These are phyloP conservation scores for Ataeniobius toweri DNA, from an alignment of 2,797 vertebrate genomes.

Conservation along the genomic window DNA sequence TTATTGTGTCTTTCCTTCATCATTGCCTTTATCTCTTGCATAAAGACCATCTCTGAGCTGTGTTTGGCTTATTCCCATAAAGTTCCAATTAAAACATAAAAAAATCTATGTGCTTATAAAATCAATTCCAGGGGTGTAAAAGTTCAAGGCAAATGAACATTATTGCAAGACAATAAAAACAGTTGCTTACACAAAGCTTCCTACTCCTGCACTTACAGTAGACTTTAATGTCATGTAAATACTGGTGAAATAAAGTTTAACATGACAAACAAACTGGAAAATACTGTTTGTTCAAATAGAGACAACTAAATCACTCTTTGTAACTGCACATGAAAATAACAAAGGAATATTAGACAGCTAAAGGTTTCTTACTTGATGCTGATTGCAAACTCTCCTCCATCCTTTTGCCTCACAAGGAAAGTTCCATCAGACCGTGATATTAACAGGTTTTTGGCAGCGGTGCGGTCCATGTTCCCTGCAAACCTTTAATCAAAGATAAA, in stretches of 20 bases:
- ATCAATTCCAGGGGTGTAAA: neutral
- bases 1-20: neutral
- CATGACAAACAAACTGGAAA: neutral
- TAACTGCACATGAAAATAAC: neutral
- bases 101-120: neutral
- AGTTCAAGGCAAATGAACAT: neutral
- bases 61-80: neutral
- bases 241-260: neutral
- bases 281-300: neutral
- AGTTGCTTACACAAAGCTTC: too few relatives aligned
- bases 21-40: neutral
- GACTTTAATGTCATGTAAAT: neutral
- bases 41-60: neutral
- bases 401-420: conserved; percentile 91
- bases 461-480: conserved; percentile 89
- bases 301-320: neutral
- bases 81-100: neutral
- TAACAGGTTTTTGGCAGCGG: conserved; percentile 83
- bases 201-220: neutral
- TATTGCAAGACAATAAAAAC: too few relatives aligned
- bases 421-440: conserved; percentile 87
- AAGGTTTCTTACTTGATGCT: conserved; percentile 87
- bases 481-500: conserved; percentile 75
- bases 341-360: neutral
- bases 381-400: conserved; percentile 90